A percentile compares a stretch with the other conserved stretches of the same genome.
Evolutionary conservation across 2,113 vertebrate genomes (phyloP).

Genomic region (Dasyornis broadbenti): DNA sequence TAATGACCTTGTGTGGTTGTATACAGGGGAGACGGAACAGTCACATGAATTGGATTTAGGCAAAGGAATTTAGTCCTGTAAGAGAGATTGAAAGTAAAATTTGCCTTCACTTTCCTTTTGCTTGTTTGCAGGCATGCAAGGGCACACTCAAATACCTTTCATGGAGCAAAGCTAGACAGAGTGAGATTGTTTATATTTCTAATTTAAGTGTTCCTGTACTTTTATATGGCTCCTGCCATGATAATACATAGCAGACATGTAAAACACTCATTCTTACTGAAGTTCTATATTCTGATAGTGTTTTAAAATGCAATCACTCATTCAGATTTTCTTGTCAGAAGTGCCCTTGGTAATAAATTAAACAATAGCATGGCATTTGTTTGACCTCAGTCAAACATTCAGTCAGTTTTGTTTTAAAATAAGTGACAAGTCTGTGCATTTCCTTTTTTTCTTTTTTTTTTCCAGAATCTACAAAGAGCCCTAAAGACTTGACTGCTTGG

Average conservation of each 20-base stretch:
- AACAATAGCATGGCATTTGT: neutral
- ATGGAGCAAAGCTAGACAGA: neutral
- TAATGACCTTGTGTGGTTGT: neutral
- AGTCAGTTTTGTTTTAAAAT: constrained; percentile 21
- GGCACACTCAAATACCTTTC: neutral
- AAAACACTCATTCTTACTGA: neutral
- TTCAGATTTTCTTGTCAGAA: neutral
- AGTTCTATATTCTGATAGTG: neutral
- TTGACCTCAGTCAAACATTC: neutral
- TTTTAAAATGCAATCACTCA: neutral
- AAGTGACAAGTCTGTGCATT: neutral
- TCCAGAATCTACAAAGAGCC: constrained; percentile 74
- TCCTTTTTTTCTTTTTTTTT: neutral
- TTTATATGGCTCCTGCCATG: too few species aligned
- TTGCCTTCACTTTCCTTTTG: neutral
- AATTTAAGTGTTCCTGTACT: neutral
- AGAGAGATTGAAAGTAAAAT: neutral
- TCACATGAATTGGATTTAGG: constrained; percentile 20
- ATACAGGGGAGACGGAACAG: neutral
- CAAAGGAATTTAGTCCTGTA: neutral
- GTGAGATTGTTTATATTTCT: neutral
- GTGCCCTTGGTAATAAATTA: neutral
- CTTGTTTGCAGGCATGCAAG: neutral
- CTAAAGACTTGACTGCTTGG: constrained; percentile 89
- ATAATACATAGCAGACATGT: neutral